Base-by-base conservation (phyloP, 2,888 invertebrate species). In the Nebria salina region DNA sequence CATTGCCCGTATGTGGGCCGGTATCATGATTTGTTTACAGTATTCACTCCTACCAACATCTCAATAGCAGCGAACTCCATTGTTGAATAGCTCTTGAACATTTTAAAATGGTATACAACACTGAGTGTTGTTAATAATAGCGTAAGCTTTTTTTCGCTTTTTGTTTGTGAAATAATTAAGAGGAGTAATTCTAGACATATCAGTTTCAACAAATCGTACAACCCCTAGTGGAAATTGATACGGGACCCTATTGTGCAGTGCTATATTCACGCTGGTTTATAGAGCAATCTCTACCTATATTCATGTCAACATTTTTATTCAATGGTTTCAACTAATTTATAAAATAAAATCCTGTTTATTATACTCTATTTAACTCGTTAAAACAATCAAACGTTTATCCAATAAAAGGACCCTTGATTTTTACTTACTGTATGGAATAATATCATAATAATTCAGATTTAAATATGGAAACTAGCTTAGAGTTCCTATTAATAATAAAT, bases 121-220 rank as follows among this genome's bases (percentile, higher is more conserved):
- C 54, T 8, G 54, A 11, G 54, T 54, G 54, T 54, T 54, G 54
- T 54, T 54, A 54, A 54, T 54, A 54, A 54, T 54, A 54, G 54
- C 54, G 2, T 54, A 54, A 54, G 54, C 54, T 11, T 54, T 83
- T 83, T 83, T 76, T 82, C 82, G 82, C 82, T 83, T 83, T 78
- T 84, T 84, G 84, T 84, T 83, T 84, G 84, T 82, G 78, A 77
- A 81, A 83, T 84, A 84, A 84, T 84, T 84, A 77, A 72, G 77
- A 77, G 54, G 77, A 77, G 54, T 54, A 54, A 54, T 54, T 54
- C 54, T 54, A 54, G 54, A 54, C 54, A 54, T 54, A 54, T 54
- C 54, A 54, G 54, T 54, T 54, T 54, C 54, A 54, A 54, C 54
- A 54, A 54, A 54, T 54, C 6, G 54, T 54, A 54, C 54, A 54